Percentiles rank a stretch among this genome's conserved stretches.
phyloP scores from a whole-genome alignment of 2,797 vertebrate species.

The Melanogrammus aeglefinus region DNA sequence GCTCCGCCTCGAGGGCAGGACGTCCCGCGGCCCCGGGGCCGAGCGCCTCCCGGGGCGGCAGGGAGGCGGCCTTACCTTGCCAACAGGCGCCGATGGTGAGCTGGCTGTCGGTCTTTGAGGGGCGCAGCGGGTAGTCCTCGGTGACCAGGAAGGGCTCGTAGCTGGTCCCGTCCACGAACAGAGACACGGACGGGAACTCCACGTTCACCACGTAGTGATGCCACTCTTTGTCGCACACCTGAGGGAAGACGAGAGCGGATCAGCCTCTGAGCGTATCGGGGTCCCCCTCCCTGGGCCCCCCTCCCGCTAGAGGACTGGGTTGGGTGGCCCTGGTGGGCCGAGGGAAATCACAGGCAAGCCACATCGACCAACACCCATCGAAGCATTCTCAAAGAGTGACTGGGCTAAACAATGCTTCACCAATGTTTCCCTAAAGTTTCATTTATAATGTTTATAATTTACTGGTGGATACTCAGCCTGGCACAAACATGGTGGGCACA shows the following conservation, averaged over 20 bases:
- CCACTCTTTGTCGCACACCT: conserved; percentile 98
- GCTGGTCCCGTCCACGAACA: conserved; percentile 88
- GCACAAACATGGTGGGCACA: no score
- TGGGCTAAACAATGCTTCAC: no score
- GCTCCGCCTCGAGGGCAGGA: background rate
- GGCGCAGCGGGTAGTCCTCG: conserved; percentile 92
- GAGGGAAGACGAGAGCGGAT: background rate
- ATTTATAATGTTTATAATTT: no score
- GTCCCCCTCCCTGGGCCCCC: no score
- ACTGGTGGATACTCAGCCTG: no score
- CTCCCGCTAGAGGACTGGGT: no score
- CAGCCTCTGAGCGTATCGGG: no score
- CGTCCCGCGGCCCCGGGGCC: background rate
- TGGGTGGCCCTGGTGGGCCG: no score
- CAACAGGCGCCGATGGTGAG: conserved; percentile 96
- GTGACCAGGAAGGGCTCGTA: conserved; percentile 94
- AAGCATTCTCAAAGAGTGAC: no score
- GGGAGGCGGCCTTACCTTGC: conserved; percentile 82
- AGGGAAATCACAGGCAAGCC: no score
- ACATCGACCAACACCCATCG: no score
- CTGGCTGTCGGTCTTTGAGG: conserved; percentile 87
- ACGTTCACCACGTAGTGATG: conserved; percentile 95
- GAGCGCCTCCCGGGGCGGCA: background rate
- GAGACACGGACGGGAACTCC: conserved; percentile 83
- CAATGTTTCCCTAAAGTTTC: no score